Evolutionary conservation across 2,888 invertebrate genomes (phyloP), one percentile per base, ranked within the genome.

Genomic region (Mystacides longicornis): DNA sequence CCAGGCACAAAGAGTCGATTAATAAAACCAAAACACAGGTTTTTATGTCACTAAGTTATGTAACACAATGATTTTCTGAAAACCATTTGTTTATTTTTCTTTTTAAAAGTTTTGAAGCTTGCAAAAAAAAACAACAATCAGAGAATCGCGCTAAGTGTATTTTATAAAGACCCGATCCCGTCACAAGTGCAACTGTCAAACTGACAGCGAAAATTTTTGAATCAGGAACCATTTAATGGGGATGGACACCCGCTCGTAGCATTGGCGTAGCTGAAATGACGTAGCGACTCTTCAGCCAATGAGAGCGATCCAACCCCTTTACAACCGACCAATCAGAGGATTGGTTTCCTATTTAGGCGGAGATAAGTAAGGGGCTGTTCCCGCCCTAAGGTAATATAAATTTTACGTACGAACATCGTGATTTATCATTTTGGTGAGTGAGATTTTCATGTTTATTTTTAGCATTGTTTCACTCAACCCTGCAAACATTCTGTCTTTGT

Each of bases 101-200:
- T n/a, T n/a, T n/a, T n/a, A n/a, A n/a, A n/a, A n/a, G n/a, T n/a
- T n/a, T n/a, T n/a, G n/a, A n/a, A n/a, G n/a, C n/a, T n/a, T n/a
- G n/a, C n/a, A n/a, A n/a, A n/a, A n/a, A n/a, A n/a, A n/a, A n/a
- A n/a, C n/a, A n/a, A n/a, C n/a, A n/a, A n/a, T n/a, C n/a, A n/a
- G n/a, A n/a, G n/a, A n/a, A n/a, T n/a, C n/a, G n/a, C n/a, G n/a
- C n/a, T n/a, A n/a, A n/a, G n/a, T n/a, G n/a, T n/a, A n/a, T n/a
- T n/a, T n/a, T n/a, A n/a, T n/a, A n/a, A n/a, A n/a, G n/a, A n/a
- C n/a, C n/a, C n/a, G n/a, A n/a, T n/a, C n/a, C n/a, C 53, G 22
- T 20, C 20, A 16, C 53, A 9, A 49, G 23, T 23, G 42, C 54
- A 49, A 49, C 54, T 54, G 54, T 54, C 54, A 54, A 54, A 54